Base-by-base conservation (phyloP, 2,888 invertebrate species). In the Myathropa florea region DNA sequence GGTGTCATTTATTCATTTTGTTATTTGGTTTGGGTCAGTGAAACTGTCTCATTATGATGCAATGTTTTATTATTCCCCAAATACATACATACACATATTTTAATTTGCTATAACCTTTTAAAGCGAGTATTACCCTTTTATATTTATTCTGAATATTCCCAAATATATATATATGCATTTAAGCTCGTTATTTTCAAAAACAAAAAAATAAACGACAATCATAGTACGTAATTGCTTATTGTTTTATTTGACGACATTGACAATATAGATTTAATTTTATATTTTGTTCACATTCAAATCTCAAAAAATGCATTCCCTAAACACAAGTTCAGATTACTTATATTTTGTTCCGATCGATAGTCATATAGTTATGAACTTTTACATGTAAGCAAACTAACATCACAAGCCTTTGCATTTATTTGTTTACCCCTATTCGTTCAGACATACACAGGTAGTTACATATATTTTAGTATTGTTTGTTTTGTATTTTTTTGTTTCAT, bases 391-490 rank as follows among this genome's bases (percentile, higher is more conserved):
- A 64, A 65, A 75, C 36, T 63, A 39, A 64, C 57, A 65, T 75
- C 65, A 75, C 57, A 64, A 59, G 60, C 76, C 63, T 70, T n/a
- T 78, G 61, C n/a, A 46, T 63, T 33, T 53, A 63, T 78, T 63
- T 24, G 26, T 39, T 6, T n/a, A 26, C 26, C 21, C 4, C 21
- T 46, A 46, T 46, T 46, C 46, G 46, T 46, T 46, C 46, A 46
- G 18, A n/a, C 46, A 46, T 18, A 46, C n/a, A 46, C 18, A 18
- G 18, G 7, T 46, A 46, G 46, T 46, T 46, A 18, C 18, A 46
- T 7, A 18, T 46, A 7, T 0, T 46, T 46, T n/a, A n/a, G n/a
- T n/a, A n/a, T 46, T 21, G 0, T 46, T 46, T 39, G 4, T 39
- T 39, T 2, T 4, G 4, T 30, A 2, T 39, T 39, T 18, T 18